phyloP scores from a whole-genome alignment of 2,113 vertebrate species.

The Rhinolophus ferrumequinum region DNA sequence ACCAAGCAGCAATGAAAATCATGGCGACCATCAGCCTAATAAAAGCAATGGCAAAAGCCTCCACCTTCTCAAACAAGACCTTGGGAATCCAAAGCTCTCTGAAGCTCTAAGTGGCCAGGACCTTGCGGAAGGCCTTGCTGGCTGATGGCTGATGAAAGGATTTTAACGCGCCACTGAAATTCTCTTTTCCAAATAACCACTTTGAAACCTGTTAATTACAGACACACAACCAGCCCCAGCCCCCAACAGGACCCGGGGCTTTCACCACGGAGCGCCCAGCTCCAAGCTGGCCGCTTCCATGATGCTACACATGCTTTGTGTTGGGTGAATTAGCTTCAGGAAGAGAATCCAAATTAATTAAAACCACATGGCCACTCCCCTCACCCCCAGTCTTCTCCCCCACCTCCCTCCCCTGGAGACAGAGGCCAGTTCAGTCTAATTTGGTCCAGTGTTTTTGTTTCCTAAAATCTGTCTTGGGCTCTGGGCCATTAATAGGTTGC shows the following conservation, averaged over 20 bases:
- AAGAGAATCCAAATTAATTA: constrained; percentile 88
- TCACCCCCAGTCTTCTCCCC: constrained; percentile 65
- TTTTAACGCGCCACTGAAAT: constrained; percentile 83
- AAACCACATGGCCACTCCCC: constrained; percentile 87
- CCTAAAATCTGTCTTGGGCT: constrained; percentile 85
- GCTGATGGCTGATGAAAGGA: constrained; percentile 85
- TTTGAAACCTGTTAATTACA: constrained; percentile 87
- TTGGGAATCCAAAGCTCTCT: constrained; percentile 59
- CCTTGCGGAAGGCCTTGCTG: constrained; percentile 70
- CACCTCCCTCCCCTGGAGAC: constrained; percentile 83
- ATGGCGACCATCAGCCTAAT: constrained; percentile 47
- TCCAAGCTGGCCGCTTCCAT: constrained; percentile 72
- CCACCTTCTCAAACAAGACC: constrained; percentile 12
- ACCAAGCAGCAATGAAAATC: constrained; percentile 68
- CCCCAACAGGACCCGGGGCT: constrained; percentile 77
- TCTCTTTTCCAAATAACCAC: constrained; percentile 83
- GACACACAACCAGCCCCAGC: constrained; percentile 79
- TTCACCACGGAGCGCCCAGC: constrained; percentile 81
- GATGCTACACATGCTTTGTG: constrained; percentile 83
- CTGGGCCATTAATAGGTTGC: constrained; percentile 86
- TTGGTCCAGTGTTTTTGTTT: constrained; percentile 88
- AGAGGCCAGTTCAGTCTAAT: constrained; percentile 85
- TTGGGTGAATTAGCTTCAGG: constrained; percentile 85
- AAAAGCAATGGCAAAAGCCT: constrained; percentile 45
- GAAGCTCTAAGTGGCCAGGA: constrained; percentile 57